These are phyloP conservation scores for Tipula confusa DNA, from an alignment of 2,888 invertebrate genomes.

Conservation along the genomic window DNA sequence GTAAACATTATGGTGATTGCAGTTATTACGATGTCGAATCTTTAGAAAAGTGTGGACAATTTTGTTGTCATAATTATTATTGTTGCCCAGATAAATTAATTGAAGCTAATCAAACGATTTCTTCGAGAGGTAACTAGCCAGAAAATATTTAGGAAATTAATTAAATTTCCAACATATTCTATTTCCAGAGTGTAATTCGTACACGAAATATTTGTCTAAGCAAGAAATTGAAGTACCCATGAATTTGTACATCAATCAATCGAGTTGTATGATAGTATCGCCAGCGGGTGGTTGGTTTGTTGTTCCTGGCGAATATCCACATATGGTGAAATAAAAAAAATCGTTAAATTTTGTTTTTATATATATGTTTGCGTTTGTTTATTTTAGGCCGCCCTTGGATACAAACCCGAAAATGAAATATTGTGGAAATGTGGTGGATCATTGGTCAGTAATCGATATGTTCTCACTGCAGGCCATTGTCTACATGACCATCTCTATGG, in stretches of 20 bases:
- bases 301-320: background rate
- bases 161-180: background rate
- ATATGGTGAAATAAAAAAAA: background rate
- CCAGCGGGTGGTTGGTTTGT: background rate
- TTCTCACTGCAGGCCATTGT: background rate
- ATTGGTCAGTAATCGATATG: conserved; percentile 1
- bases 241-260: background rate
- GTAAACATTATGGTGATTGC: background rate
- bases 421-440: background rate
- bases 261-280: background rate
- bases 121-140: background rate
- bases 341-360: background rate
- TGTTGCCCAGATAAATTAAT: background rate
- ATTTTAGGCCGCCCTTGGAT: background rate
- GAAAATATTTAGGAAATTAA: background rate
- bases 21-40: background rate
- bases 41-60: background rate
- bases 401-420: background rate
- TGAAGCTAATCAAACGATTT: background rate
- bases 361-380: too few species aligned
- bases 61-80: background rate
- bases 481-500: background rate
- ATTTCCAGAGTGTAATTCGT: background rate
- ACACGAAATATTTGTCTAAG: background rate
- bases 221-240: background rate